Evolutionary conservation across 2,888 invertebrate species (phyloP).

Genomic region (Noctua janthina): DNA sequence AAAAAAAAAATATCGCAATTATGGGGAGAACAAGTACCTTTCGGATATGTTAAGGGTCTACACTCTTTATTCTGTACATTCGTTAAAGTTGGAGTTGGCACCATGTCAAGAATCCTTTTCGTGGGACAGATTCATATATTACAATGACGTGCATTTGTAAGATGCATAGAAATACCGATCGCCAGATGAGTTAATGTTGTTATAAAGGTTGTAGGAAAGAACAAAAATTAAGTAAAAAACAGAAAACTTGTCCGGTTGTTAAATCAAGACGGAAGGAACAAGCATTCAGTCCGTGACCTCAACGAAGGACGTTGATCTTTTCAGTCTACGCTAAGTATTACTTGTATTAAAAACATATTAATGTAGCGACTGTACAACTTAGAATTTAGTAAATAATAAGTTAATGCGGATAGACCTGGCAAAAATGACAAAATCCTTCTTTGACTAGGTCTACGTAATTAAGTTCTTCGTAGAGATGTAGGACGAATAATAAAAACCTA

Average conservation of each 20-base stretch:
- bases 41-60: too few species aligned
- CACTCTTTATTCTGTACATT: not conserved
- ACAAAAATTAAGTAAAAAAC: too few species aligned
- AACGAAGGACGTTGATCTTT: constrained; percentile 8
- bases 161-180: too few species aligned
- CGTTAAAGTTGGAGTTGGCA: too few species aligned
- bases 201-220: not conserved
- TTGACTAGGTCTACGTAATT: not conserved
- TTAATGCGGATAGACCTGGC: not conserved
- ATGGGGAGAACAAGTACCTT: too few species aligned
- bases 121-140: too few species aligned
- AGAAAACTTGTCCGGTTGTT: not conserved
- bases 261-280: not conserved
- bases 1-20: too few species aligned
- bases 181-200: not conserved
- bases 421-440: not conserved
- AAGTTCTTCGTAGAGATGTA: too few species aligned
- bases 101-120: not conserved
- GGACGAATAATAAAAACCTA: too few species aligned
- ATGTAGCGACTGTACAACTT: not conserved
- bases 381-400: not conserved
- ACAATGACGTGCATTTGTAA: too few species aligned
- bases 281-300: constrained; percentile 5
- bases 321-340: not conserved
- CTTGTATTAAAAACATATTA: too few species aligned